Evolutionary conservation across 2,888 invertebrate species (phyloP).

Genomic region (Leptogaster cylindrica): DNA sequence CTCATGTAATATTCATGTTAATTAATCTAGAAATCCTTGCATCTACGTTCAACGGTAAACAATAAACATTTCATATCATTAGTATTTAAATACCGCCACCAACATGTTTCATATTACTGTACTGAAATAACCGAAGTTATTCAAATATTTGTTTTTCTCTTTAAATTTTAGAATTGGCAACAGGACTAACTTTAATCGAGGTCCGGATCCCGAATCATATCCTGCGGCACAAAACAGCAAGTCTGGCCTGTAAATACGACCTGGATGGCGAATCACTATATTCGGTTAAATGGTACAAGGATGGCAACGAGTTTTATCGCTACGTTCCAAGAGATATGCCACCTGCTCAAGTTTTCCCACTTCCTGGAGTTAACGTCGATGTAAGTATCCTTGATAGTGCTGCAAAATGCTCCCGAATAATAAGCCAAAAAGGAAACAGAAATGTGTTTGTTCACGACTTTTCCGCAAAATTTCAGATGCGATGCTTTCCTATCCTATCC

Average conservation of each 20-base stretch:
- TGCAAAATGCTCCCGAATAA: slow-evolving; percentile 6
- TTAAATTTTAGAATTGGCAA: slow-evolving; percentile 60
- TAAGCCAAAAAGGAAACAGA: slow-evolving; percentile 14
- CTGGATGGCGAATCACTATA: slow-evolving; percentile 82
- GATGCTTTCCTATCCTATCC: neutral
- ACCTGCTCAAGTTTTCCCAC: slow-evolving; percentile 77
- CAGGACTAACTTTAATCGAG: slow-evolving; percentile 74
- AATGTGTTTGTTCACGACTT: slow-evolving; percentile 22
- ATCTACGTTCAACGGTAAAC: no score
- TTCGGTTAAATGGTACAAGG: slow-evolving; percentile 92
- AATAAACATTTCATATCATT: no score
- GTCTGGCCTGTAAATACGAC: slow-evolving; percentile 82
- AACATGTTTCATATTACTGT: no score
- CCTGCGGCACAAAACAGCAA: slow-evolving; percentile 76
- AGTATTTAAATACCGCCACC: no score
- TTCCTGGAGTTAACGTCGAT: slow-evolving; percentile 84
- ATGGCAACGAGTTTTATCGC: slow-evolving; percentile 87
- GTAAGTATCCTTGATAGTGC: slow-evolving; percentile 67
- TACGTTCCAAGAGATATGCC: slow-evolving; percentile 84
- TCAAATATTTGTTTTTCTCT: slow-evolving; percentile 40
- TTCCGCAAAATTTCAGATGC: slow-evolving; percentile 14
- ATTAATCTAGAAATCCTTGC: no score
- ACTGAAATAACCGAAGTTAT: no score
- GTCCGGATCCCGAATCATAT: slow-evolving; percentile 83
- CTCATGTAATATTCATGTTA: no score